Conservation (phyloP, 2,888 invertebrate genomes). For the Hydropsyche betteni region DNA sequence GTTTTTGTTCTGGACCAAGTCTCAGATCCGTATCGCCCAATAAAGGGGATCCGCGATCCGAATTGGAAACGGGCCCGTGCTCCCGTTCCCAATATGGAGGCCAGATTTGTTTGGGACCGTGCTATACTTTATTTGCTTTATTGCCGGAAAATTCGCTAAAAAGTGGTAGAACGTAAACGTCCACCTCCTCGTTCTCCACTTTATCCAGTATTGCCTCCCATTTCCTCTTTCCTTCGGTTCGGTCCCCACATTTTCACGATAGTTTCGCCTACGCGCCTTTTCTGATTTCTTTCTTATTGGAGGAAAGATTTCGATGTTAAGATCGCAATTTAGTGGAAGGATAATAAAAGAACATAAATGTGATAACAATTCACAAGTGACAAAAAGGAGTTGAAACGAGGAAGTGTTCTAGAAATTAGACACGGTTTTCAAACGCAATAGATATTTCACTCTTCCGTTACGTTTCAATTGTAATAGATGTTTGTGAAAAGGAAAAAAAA, state of each 20-base stretch:
- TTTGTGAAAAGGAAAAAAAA: too few species aligned
- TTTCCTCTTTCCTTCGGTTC: conserved; percentile 4
- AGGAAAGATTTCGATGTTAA: not conserved
- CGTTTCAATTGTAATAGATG: not conserved
- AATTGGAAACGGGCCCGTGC: conserved; percentile 48
- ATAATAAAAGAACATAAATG: too few species aligned
- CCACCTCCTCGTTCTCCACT: not conserved
- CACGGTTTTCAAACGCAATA: not conserved
- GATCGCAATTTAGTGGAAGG: not conserved
- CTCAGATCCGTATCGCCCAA: conserved; percentile 46
- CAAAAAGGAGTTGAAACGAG: not conserved
- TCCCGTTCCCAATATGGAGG: not conserved
- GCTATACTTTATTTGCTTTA: conserved; percentile 51
- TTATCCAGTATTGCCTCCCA: not conserved
- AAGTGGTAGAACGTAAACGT: conserved; percentile 26
- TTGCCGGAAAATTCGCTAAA: conserved; percentile 48
- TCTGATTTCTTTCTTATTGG: conserved; percentile 5
- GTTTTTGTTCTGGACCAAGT: not conserved
- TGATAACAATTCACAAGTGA: too few species aligned
- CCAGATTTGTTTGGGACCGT: conserved; percentile 48
- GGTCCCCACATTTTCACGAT: not conserved
- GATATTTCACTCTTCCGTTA: conserved; percentile 18
- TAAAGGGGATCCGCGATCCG: conserved; percentile 49
- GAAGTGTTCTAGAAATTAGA: not conserved
- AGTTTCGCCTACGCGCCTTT: conserved; percentile 3